Percentiles rank a stretch among this genome's conserved stretches.
Conservation (phyloP, 2,113 vertebrate species). For the Heteronetta atricapilla region DNA sequence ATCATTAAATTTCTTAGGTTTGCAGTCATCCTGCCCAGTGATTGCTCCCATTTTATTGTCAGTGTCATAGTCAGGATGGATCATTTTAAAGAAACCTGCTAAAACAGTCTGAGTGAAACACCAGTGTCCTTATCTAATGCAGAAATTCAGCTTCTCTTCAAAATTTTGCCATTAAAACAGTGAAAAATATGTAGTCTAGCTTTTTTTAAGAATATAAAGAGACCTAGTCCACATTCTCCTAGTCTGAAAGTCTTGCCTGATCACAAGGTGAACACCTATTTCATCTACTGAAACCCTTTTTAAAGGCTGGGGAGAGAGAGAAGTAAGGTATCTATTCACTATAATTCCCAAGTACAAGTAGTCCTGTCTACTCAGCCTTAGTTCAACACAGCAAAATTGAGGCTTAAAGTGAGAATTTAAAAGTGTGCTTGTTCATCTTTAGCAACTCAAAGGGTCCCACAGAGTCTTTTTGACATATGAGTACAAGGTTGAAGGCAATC, state of each 20-base stretch:
- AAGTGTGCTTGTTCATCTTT: background rate
- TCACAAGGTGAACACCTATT: background rate
- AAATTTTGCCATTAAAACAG: background rate
- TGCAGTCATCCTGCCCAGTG: background rate
- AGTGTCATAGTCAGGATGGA: background rate
- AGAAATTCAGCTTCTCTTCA: background rate
- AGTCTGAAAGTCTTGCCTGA: background rate
- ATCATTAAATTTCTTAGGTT: background rate
- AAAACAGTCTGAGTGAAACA: background rate
- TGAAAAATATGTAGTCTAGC: background rate
- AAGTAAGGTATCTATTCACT: background rate
- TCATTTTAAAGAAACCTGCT: background rate
- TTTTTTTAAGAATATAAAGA: background rate
- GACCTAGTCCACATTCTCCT: background rate
- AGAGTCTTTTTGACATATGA: background rate
- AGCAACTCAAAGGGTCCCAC: background rate
- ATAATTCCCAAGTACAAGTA: background rate
- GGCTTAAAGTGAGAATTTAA: background rate
- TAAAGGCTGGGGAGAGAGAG: rapidly evolving
- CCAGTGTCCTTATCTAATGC: background rate
- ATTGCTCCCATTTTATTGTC: background rate
- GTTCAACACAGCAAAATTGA: background rate
- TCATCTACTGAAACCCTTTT: background rate
- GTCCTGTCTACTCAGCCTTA: background rate
- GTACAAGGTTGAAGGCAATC: background rate